A percentile compares a stretch with the other conserved stretches of the same genome.
Evolutionary conservation across 2,113 vertebrate genomes (phyloP).

Genomic region (Mormyrus lacerda): DNA sequence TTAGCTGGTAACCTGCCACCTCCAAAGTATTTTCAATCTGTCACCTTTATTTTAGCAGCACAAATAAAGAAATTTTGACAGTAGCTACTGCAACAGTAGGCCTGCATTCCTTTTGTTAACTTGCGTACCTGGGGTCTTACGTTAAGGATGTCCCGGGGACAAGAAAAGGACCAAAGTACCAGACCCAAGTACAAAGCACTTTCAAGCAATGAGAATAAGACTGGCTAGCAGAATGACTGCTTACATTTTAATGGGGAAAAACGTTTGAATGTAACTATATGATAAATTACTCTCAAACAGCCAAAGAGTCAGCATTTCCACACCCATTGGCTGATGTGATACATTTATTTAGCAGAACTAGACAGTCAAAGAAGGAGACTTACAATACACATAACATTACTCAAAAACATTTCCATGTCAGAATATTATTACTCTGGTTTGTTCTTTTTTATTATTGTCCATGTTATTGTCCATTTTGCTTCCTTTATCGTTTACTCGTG

Average conservation of each 20-base stretch:
- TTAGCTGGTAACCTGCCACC: not conserved
- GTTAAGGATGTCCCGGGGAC: not conserved
- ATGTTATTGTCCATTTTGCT: not conserved
- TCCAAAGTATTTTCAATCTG: not conserved
- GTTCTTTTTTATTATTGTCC: not conserved
- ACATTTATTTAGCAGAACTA: not conserved
- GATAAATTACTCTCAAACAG: not conserved
- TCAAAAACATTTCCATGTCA: not conserved
- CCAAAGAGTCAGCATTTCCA: not conserved
- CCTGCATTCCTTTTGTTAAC: not conserved
- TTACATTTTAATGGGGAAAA: not conserved
- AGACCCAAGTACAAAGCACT: not conserved
- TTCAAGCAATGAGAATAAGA: not conserved
- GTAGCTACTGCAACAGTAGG: not conserved
- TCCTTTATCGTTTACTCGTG: not conserved
- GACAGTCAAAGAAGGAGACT: not conserved
- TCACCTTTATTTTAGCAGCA: not conserved
- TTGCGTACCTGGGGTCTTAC: not conserved
- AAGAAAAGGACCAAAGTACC: not conserved
- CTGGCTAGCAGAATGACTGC: not conserved
- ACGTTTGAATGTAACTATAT: not conserved
- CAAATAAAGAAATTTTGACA: not conserved
- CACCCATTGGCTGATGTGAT: not conserved
- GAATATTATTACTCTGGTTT: not conserved
- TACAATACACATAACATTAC: not conserved